These are phyloP conservation scores for Porites lobata DNA, from an alignment of 92 coral and sea anemone species.

Conservation along the genomic window DNA sequence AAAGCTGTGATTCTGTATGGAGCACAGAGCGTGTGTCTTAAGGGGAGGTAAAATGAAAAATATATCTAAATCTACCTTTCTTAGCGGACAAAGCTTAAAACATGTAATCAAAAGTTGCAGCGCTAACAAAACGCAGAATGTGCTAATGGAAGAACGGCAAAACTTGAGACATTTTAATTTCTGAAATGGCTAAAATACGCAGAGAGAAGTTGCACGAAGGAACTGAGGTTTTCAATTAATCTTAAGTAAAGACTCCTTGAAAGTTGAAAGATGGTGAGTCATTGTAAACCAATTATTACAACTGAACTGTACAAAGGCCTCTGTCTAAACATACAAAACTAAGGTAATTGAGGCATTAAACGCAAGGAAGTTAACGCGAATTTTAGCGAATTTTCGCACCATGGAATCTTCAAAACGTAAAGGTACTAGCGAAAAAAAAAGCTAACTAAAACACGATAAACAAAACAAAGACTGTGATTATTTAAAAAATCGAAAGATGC, in stretches of 20 bases:
- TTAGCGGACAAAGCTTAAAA: neutral
- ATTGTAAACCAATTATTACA: constrained; percentile 61
- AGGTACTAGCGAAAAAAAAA: neutral
- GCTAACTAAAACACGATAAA: neutral
- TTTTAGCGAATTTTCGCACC: constrained; percentile 17
- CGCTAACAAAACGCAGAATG: neutral
- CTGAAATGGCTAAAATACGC: neutral
- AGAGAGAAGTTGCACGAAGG: neutral
- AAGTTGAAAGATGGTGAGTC: constrained; percentile 46
- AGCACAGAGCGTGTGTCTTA: neutral
- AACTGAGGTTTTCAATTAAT: constrained; percentile 26
- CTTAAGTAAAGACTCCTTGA: constrained; percentile 57
- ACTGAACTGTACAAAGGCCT: constrained; percentile 42
- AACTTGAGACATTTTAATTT: neutral
- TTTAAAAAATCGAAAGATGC: neutral
- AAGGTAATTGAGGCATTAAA: constrained; percentile 51
- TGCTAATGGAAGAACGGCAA: neutral
- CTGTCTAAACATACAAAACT: constrained; percentile 58
- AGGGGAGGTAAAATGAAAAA: neutral
- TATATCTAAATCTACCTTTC: neutral
- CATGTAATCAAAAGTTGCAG: neutral
- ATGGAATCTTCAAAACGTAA: constrained; percentile 30
- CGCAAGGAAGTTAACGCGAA: constrained; percentile 47
- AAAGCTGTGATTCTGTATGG: neutral
- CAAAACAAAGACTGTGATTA: neutral